These are phyloP conservation scores for Dynastes grantii DNA, from an alignment of 2,888 invertebrate genomes.

Conservation along the genomic window DNA sequence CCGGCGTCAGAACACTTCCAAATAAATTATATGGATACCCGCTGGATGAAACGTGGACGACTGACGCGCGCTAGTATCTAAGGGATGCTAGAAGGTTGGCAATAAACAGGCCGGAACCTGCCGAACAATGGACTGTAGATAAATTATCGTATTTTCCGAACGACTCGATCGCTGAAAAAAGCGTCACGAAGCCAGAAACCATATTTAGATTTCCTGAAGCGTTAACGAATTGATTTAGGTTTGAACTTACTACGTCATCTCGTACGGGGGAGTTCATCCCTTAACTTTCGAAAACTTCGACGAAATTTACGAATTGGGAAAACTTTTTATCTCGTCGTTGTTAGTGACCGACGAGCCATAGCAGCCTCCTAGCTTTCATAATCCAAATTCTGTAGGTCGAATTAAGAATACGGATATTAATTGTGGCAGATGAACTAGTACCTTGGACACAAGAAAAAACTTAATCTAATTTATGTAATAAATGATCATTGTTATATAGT, in stretches of 20 bases:
- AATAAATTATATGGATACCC: constrained; percentile 35
- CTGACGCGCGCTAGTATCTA: constrained; percentile 7
- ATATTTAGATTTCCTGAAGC: constrained; percentile 46
- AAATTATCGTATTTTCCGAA: constrained; percentile 41
- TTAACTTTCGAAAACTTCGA: constrained; percentile 24
- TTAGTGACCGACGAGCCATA: background rate
- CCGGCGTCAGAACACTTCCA: constrained; percentile 36
- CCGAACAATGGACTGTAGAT: constrained; percentile 40
- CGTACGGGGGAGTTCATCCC: constrained; percentile 5
- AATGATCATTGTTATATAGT: no score
- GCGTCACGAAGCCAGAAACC: constrained; percentile 40
- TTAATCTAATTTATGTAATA: no score
- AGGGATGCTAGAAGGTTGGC: constrained; percentile 20
- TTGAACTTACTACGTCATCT: constrained; percentile 37
- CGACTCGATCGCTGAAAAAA: constrained; percentile 33
- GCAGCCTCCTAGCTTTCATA: no score
- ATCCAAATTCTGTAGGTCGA: no score
- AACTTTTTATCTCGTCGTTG: constrained; percentile 15
- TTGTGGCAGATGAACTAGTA: no score
- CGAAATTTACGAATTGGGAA: constrained; percentile 17
- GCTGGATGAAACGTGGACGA: constrained; percentile 29
- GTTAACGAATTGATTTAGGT: constrained; percentile 44
- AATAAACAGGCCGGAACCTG: constrained; percentile 41
- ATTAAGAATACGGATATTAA: no score
- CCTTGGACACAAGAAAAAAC: no score